Evolutionary conservation across 2,888 invertebrate genomes (phyloP).

Genomic region (Pheosia gnoma): DNA sequence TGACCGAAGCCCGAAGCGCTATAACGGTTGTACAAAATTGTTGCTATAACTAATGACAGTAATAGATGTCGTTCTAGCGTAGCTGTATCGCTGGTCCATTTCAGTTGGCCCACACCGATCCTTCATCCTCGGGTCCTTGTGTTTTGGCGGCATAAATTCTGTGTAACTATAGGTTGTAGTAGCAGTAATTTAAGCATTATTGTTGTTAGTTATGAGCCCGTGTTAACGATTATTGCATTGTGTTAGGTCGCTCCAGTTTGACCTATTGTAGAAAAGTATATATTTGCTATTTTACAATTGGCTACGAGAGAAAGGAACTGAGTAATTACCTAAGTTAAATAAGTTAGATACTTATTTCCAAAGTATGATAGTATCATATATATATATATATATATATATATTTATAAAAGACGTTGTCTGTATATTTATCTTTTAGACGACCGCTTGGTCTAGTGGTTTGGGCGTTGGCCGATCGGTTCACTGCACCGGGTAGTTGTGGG

Average conservation of each 20-base stretch:
- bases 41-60: slow-evolving; percentile 71
- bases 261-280: not conserved
- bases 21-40: slow-evolving; percentile 64
- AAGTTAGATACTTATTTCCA: no score
- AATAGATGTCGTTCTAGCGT: slow-evolving; percentile 68
- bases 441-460: no score
- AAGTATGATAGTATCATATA: no score
- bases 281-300: no score
- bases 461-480: no score
- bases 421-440: no score
- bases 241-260: not conserved
- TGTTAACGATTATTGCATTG: slow-evolving; percentile 3
- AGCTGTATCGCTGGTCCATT: slow-evolving; percentile 37
- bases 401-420: no score
- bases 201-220: slow-evolving; percentile 2
- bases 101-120: not conserved
- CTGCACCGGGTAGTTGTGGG: no score
- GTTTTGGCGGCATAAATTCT: not conserved
- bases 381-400: no score
- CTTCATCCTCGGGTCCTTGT: not conserved
- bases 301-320: no score
- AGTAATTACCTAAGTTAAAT: no score
- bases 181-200: not conserved
- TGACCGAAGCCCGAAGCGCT: slow-evolving; percentile 47
- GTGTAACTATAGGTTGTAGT: not conserved